phyloP scores from a whole-genome alignment of 23 tunicate genomes.

The Clavelina lepadiformis region DNA sequence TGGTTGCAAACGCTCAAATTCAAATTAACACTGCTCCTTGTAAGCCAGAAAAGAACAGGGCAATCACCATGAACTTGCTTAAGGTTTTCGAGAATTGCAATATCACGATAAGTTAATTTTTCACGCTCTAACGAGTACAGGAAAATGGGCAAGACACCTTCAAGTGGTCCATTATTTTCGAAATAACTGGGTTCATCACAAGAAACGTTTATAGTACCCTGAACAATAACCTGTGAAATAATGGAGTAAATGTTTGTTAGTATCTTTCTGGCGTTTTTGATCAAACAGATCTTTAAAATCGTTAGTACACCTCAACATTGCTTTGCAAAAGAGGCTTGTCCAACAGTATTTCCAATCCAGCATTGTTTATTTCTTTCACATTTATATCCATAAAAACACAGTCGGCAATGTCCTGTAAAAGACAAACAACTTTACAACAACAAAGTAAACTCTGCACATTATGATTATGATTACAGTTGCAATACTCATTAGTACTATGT shows the following conservation, averaged over 20 bases:
- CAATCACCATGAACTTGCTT: slow-evolving; percentile 1
- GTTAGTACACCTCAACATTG: no score
- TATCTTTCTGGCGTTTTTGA: no score
- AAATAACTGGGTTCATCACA: not conserved
- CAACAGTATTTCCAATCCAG: slow-evolving; percentile 6
- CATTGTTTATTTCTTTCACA: not conserved
- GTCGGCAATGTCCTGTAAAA: not conserved
- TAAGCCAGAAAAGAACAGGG: slow-evolving; percentile 15
- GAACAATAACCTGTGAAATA: not conserved
- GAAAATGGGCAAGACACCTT: slow-evolving; percentile 19
- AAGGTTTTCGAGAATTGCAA: not conserved
- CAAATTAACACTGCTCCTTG: not conserved
- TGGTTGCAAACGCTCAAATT: not conserved
- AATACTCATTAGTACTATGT: no score
- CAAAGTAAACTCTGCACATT: not conserved
- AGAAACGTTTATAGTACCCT: not conserved
- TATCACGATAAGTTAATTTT: not conserved
- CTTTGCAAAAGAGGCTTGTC: not conserved
- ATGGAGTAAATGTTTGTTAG: no score
- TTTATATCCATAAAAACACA: not conserved
- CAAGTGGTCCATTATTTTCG: not conserved
- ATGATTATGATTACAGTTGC: no score
- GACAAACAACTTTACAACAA: no score
- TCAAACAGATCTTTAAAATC: no score
- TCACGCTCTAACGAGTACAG: slow-evolving; percentile 16